Base-by-base conservation (phyloP, 2,113 vertebrate species). In the Cyanoderma ruficeps region DNA sequence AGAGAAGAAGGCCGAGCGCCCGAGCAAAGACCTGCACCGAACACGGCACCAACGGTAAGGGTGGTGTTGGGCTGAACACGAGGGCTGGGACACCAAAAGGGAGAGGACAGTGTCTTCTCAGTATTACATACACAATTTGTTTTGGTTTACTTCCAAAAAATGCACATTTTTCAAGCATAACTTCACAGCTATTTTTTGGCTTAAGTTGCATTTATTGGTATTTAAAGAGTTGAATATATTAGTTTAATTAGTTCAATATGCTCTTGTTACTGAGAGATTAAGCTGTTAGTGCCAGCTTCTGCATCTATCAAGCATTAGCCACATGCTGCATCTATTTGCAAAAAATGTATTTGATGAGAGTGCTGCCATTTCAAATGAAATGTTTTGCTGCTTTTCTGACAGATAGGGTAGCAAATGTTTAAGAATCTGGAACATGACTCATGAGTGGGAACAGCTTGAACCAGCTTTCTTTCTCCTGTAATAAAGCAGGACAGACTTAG, bases 1-100 rank as follows among this genome's bases (percentile, higher is more conserved):
- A 98, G 99, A 98, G 99, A 99, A 97, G 99, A 99, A 95, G 99
- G 99, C 1, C 98, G 99, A 75, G 99, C 99, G 13, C 99, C 99
- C 10, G 99, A 99, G 90, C 99, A 99, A 94, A 98, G 99, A 95
- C 99, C 99, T 28, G 98, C 98, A 87, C 99, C 98, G 81, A 99
- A 99, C 80, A 97, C 99, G 15, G 98, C 99, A 37, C 99, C 99
- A 64, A 98, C 98, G 97, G 99, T 99, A 97, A 98, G 98, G 90
- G 63, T 28, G 10, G 44, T 11, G 8, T 79, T 47, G 21, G 7
- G 15, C 33, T 33, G 15, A 2, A 5, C 57, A 9, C 31, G 5
- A 28, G 71, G 27, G 13, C 30, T 30, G 47, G 49, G 37, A n/a
- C 56, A 47, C 25, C 67, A 25, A 1, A 22, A 86, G 14, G 16